Evolutionary conservation across 2,113 vertebrate species (phyloP).

Genomic region (Carassius auratus): DNA sequence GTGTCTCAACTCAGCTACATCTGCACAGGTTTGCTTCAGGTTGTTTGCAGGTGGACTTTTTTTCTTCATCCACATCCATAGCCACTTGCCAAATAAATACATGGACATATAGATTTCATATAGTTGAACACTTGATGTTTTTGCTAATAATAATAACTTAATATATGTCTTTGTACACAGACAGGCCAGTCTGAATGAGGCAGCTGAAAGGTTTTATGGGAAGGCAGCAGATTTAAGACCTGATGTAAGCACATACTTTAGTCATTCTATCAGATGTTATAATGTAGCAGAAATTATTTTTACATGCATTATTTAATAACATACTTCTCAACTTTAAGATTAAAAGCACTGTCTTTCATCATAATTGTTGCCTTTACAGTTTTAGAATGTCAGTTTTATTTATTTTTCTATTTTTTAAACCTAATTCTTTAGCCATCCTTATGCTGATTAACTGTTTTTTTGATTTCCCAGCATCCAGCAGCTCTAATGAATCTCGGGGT

Average conservation of each 20-base stretch:
- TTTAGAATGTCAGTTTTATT: not conserved
- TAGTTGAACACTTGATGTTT: too few relatives aligned
- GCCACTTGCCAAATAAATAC: too few relatives aligned
- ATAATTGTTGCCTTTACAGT: not conserved
- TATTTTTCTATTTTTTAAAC: not conserved
- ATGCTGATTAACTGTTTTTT: not conserved
- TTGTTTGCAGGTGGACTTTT: not conserved
- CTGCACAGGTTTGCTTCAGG: not conserved
- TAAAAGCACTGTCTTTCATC: not conserved
- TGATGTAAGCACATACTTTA: constrained; percentile 82
- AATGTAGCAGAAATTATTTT: not conserved
- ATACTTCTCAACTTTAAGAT: not conserved
- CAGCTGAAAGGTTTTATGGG: constrained; percentile 89
- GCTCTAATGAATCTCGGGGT: constrained; percentile 98
- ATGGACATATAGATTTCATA: too few relatives aligned
- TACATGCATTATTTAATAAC: not conserved
- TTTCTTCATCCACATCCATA: not conserved
- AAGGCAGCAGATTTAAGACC: constrained; percentile 88
- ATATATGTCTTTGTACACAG: constrained; percentile 65
- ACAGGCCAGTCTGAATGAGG: constrained; percentile 94
- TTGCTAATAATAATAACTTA: too few relatives aligned
- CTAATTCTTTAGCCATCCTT: not conserved
- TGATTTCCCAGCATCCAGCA: constrained; percentile 86
- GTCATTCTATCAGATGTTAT: constrained; percentile 44
- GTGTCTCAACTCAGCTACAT: not conserved